Evolutionary conservation across 2,888 invertebrate species (phyloP), one percentile per base, ranked within the genome.

Genomic region (Syrphus vitripennis): DNA sequence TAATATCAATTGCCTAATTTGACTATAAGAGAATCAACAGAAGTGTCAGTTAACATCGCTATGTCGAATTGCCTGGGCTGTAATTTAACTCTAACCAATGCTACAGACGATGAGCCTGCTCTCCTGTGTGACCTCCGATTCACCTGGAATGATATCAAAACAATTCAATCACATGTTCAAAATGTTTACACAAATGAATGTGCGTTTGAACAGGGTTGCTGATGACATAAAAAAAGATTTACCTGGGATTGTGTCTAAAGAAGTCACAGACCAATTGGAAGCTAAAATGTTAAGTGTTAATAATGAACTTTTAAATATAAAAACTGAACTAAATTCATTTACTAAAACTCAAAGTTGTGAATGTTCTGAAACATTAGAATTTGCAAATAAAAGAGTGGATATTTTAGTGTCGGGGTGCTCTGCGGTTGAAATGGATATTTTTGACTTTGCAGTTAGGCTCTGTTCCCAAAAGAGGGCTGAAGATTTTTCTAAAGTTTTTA

Each of bases 321-420:
- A 26, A 26, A 12, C n/a, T 26, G 14, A 53, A 53, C 0, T 53
- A 4, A 26, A 53, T n/a, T 53, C 53, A n/a, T 26, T 53, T 53
- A 14, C 53, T 26, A 53, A 53, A 1, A 53, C 12, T n/a, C 24
- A 26, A 2, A 26, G 53, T 5, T 26, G 26, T 53, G 5, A 50
- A 26, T 26, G 26, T 53, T 26, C 12, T n/a, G 53, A 53, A 26
- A 26, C 7, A 1, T 26, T n/a, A n/a, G 26, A 53, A 53, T 2
- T n/a, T 53, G 26, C 14, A n/a, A 53, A 26, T 26, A 53, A 26
- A 53, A 26, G 24, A 53, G n/a, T 53, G n/a, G 24, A 53, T 14
- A 53, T 26, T 97, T 53, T 53, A n/a, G 53, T 53, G 24, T 53
- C 24, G 26, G 53, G 53, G 4, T 53, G 6, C 2, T 7, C 26